These are phyloP conservation scores for Dryobotodes eremita DNA, from an alignment of 2,888 invertebrate genomes.

Conservation along the genomic window DNA sequence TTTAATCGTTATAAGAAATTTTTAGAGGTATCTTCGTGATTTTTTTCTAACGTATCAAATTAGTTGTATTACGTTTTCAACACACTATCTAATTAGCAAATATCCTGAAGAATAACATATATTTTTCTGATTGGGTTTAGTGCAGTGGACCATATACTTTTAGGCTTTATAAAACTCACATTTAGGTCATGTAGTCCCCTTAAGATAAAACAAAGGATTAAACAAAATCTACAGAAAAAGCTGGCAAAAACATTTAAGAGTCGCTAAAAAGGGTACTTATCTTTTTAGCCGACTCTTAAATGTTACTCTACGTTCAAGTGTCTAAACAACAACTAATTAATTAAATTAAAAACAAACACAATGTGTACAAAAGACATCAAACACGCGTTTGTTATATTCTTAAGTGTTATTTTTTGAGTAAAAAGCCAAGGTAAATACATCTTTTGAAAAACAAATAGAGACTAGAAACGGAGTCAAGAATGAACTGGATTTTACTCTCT, in stretches of 20 bases:
- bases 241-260: neutral
- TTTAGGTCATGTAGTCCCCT: too few species aligned
- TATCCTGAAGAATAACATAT: too few species aligned
- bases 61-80: too few species aligned
- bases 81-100: too few species aligned
- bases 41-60: too few species aligned
- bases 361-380: conserved; percentile 9
- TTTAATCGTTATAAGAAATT: too few species aligned
- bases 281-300: neutral
- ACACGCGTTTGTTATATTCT: conserved; percentile 19
- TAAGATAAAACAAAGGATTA: neutral
- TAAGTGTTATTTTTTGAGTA: conserved; percentile 12
- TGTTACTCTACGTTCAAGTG: neutral
- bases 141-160: too few species aligned
- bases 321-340: conserved; percentile 10
- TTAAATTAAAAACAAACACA: conserved; percentile 45
- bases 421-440: neutral
- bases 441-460: conserved; percentile 5
- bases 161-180: too few species aligned
- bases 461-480: neutral
- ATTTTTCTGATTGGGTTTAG: too few species aligned
- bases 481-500: neutral
- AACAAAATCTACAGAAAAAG: neutral
- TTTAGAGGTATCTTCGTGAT: too few species aligned
- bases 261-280: neutral